Conservation (phyloP, 2,888 invertebrate genomes). For the Melanophora roralis region DNA sequence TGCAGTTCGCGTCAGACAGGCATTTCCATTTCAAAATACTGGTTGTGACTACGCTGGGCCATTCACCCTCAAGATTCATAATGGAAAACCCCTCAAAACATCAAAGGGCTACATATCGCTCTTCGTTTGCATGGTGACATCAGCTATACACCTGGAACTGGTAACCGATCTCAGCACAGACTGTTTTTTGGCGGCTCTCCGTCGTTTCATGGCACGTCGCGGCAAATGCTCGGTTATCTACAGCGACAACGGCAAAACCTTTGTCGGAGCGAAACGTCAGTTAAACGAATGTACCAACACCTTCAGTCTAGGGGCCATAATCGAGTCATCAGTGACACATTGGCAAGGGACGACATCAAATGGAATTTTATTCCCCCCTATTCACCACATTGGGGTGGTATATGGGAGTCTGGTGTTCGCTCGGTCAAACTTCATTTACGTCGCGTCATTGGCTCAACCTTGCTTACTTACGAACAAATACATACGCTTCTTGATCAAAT, state of each 20-base stretch:
- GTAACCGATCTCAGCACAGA: slow-evolving; percentile 16
- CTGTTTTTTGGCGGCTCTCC: slow-evolving; percentile 35
- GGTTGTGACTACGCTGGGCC: slow-evolving; percentile 49
- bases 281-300: neutral
- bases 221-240: slow-evolving; percentile 34
- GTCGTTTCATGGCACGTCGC: slow-evolving; percentile 40
- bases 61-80: slow-evolving; percentile 3
- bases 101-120: slow-evolving; percentile 27
- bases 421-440: slow-evolving; percentile 18
- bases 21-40: slow-evolving; percentile 6
- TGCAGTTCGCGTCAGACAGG: neutral
- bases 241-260: neutral
- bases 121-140: slow-evolving; percentile 25
- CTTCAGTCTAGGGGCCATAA: slow-evolving; percentile 3
- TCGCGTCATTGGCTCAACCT: neutral
- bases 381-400: slow-evolving; percentile 11
- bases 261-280: neutral
- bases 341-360: neutral
- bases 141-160: slow-evolving; percentile 44
- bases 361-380: slow-evolving; percentile 12
- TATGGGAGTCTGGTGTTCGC: slow-evolving; percentile 21
- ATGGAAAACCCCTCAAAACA: slow-evolving; percentile 6
- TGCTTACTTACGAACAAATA: slow-evolving; percentile 10
- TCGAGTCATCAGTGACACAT: neutral
- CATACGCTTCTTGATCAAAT: neutral